These are phyloP conservation scores for Lepidurus arcticus DNA, from an alignment of 1,140 invertebrate genomes.

Conservation along the genomic window DNA sequence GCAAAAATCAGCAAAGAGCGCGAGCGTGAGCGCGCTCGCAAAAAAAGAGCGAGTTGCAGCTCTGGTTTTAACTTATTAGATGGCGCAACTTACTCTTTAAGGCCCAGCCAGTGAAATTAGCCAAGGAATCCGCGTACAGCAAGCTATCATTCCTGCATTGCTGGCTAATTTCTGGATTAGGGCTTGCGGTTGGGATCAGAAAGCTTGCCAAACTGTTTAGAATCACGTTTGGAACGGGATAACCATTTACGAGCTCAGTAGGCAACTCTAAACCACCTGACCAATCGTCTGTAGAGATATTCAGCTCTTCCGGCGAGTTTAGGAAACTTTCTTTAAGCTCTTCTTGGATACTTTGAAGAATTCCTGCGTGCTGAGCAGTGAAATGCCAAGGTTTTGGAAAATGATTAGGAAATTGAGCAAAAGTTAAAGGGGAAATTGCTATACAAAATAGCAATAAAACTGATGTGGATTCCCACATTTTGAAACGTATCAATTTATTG, in stretches of 20 bases:
- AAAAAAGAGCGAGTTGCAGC: too few species aligned
- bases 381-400: not conserved
- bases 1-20: too few species aligned
- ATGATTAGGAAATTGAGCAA: not conserved
- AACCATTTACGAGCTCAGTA: not conserved
- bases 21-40: too few species aligned
- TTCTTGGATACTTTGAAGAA: not conserved
- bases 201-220: not conserved
- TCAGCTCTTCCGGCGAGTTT: not conserved
- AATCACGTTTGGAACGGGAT: not conserved
- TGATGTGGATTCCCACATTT: too few species aligned
- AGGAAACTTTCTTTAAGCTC: not conserved
- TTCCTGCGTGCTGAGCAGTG: not conserved
- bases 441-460: too few species aligned
- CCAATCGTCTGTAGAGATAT: not conserved
- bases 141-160: not conserved
- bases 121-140: not conserved
- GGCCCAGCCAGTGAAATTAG: not conserved
- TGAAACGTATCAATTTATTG: too few species aligned
- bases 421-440: not conserved
- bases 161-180: not conserved
- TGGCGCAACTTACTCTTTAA: not conserved
- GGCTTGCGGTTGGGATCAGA: not conserved
- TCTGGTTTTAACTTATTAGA: not conserved
- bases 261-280: not conserved